Percentiles rank a stretch among this genome's conserved stretches.
These are phyloP conservation scores for Tinea semifulvella DNA, from an alignment of 2,888 invertebrate genomes.

Conservation along the genomic window DNA sequence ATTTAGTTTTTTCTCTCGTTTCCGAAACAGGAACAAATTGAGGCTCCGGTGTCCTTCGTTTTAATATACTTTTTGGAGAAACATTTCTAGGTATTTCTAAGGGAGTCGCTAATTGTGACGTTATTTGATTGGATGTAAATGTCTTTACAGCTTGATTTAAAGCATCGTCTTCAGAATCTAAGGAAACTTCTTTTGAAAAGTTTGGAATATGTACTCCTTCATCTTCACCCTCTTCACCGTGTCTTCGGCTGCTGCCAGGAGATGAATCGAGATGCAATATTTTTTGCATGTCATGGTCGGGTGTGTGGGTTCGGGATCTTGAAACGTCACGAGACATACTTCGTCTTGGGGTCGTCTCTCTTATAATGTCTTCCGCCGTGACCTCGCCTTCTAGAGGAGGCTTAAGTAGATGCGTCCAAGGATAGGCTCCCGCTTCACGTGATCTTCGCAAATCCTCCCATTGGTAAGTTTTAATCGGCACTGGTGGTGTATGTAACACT, in stretches of 20 bases:
- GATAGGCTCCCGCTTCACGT: slow-evolving; percentile 77
- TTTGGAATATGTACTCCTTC: slow-evolving; percentile 57
- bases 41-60: slow-evolving; percentile 54
- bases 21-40: slow-evolving; percentile 51
- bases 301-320: slow-evolving; percentile 53
- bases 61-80: slow-evolving; percentile 63
- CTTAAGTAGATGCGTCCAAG: slow-evolving; percentile 82
- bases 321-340: slow-evolving; percentile 59
- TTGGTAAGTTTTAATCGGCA: slow-evolving; percentile 80
- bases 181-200: slow-evolving; percentile 56
- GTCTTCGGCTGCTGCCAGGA: slow-evolving; percentile 58
- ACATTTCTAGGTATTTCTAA: slow-evolving; percentile 47
- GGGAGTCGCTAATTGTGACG: slow-evolving; percentile 35
- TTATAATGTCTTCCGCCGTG: slow-evolving; percentile 58
- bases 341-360: slow-evolving; percentile 53
- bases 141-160: slow-evolving; percentile 31
- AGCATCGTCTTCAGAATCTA: slow-evolving; percentile 56
- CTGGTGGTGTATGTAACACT: slow-evolving; percentile 64
- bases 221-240: slow-evolving; percentile 54
- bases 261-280: slow-evolving; percentile 58
- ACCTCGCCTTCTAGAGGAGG: slow-evolving; percentile 63
- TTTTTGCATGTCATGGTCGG: slow-evolving; percentile 43
- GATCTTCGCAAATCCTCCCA: slow-evolving; percentile 82
- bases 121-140: slow-evolving; percentile 37
- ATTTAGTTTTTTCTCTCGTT: slow-evolving; percentile 59